Base-by-base conservation (phyloP, 2,888 invertebrate species). In the Odontomyia ornata region DNA sequence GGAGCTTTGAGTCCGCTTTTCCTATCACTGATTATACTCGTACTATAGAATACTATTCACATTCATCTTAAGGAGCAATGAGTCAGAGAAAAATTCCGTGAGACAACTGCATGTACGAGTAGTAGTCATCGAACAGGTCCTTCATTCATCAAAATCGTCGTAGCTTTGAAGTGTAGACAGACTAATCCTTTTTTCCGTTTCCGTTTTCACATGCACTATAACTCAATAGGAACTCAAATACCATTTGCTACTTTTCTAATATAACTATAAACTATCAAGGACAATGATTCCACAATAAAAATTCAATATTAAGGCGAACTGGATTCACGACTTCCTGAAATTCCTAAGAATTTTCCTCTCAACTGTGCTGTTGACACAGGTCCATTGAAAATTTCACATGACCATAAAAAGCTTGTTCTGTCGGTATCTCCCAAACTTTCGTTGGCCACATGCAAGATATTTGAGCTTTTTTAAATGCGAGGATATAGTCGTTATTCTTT, bases 341-440 rank as follows among this genome's bases (percentile, higher is more conserved):
- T 52, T 52, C 15, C 52, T 52, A 4, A 3, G n/a, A 18, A 52
- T 52, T 52, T 15, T 3, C 2, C 15, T n/a, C 52, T 52, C 9
- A 36, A 52, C 52, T 4, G 18, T 52, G 15, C 18, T 18, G 18
- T 52, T 52, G 52, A 18, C 52, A 18, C 52, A 52, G 52, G 52
- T 52, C 18, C 52, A 52, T 52, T 52, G 52, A 52, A 52, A 9
- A 52, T 52, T 52, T 52, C 15, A 52, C 52, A 52, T 52, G 52
- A 52, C 3, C 18, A 13, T n/a, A n/a, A n/a, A 52, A 52, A 52
- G 52, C 52, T 52, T 18, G 4, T 52, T 52, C 52, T 18, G 52
- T 52, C 52, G 52, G 52, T 52, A 52, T 52, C 52, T 15, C 52
- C 52, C 52, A 52, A 52, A 52, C 36, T 52, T 18, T n/a, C 52